phyloP scores from a whole-genome alignment of 2,113 vertebrate species.

The Gymnorhina tibicen region DNA sequence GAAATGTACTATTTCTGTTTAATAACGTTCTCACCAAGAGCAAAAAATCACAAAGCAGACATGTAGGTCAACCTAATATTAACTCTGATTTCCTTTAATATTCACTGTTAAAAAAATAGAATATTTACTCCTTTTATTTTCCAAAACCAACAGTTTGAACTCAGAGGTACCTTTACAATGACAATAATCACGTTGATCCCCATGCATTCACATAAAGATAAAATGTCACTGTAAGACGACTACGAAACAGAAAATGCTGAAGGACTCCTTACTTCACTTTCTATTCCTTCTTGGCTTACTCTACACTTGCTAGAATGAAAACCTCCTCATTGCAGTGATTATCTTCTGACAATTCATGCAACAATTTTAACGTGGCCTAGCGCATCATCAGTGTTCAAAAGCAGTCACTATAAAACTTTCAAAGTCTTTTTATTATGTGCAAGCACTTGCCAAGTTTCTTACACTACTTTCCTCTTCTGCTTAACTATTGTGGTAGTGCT shows the following conservation, averaged over 20 bases:
- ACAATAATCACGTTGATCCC: neutral
- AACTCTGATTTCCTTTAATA: neutral
- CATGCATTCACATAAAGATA: neutral
- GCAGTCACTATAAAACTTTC: neutral
- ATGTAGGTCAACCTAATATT: neutral
- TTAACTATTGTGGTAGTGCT: neutral
- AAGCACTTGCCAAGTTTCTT: neutral
- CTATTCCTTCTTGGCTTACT: neutral
- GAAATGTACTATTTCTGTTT: neutral
- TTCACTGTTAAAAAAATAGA: neutral
- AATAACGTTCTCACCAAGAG: neutral
- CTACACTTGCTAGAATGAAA: neutral
- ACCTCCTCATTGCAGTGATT: neutral
- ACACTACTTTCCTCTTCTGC: neutral
- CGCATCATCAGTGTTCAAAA: neutral
- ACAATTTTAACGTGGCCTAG: neutral
- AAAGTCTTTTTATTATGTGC: neutral
- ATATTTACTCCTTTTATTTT: neutral
- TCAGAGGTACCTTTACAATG: neutral
- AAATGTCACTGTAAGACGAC: neutral
- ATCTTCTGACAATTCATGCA: neutral
- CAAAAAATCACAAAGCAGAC: neutral
- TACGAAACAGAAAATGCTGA: neutral
- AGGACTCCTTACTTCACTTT: neutral
- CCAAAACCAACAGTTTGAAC: neutral